A percentile compares a stretch with the other conserved stretches of the same genome.
phyloP scores from a whole-genome alignment of 2,888 invertebrate genomes.

The Leptura quadrifasciata region DNA sequence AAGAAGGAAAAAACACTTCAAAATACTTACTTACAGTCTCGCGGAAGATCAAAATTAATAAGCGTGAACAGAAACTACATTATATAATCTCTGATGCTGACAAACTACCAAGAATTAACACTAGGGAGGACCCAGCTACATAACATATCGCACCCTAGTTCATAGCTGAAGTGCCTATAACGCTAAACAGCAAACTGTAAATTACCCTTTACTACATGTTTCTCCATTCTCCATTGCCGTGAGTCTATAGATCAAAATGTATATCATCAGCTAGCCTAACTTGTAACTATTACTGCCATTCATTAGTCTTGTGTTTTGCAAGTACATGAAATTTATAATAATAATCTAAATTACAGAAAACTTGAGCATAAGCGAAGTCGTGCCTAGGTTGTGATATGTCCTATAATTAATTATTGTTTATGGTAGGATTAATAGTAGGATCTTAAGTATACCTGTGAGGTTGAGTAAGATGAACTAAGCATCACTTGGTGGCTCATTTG shows the following conservation, averaged over 20 bases:
- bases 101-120: background rate
- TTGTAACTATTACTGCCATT: background rate
- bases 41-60: too few relatives aligned
- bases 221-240: background rate
- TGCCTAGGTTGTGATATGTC: too few relatives aligned
- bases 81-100: background rate
- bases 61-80: too few relatives aligned
- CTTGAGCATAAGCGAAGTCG: background rate
- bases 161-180: background rate
- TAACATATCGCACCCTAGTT: background rate
- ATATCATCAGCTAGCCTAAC: background rate
- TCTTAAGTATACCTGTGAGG: too few relatives aligned
- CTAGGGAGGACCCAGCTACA: background rate
- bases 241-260: background rate
- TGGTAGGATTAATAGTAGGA: background rate
- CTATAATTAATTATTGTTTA: background rate
- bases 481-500: too few relatives aligned
- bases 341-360: background rate
- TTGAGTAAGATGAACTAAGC: too few relatives aligned
- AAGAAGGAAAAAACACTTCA: too few relatives aligned
- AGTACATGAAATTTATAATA: background rate
- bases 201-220: background rate
- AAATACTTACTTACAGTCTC: too few relatives aligned
- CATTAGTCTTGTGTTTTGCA: background rate
- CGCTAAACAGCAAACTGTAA: background rate